A percentile compares a stretch with the other conserved stretches of the same genome.
These are phyloP conservation scores for Tigriopus japonicus DNA, from an alignment of 1,140 invertebrate species.

Conservation along the genomic window DNA sequence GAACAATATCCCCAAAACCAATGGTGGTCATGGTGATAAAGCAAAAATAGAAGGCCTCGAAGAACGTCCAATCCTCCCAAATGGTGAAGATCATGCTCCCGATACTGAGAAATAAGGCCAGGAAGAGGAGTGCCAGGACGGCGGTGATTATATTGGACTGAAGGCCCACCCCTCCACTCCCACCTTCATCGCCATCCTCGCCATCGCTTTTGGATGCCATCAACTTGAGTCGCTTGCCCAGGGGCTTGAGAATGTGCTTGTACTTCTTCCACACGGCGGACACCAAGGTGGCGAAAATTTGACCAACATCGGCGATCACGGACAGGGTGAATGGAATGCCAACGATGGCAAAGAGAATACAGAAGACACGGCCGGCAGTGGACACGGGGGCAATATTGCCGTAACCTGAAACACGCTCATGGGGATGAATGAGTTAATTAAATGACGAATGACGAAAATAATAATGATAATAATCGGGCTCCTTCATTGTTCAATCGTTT, in stretches of 20 bases:
- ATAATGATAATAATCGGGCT: background rate
- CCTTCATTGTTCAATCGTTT: too few species aligned
- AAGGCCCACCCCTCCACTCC: background rate
- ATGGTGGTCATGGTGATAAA: slow-evolving; percentile 90
- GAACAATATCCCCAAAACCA: slow-evolving; percentile 76
- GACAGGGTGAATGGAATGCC: slow-evolving; percentile 81
- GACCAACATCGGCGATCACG: slow-evolving; percentile 77
- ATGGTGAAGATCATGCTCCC: slow-evolving; percentile 7
- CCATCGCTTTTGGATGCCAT: background rate
- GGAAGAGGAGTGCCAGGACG: background rate
- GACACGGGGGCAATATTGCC: slow-evolving; percentile 85
- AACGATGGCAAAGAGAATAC: slow-evolving; percentile 76
- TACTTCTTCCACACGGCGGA: slow-evolving; percentile 18
- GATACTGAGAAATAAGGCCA: slow-evolving; percentile 4
- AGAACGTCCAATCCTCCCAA: slow-evolving; percentile 64
- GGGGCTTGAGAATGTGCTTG: slow-evolving; percentile 11
- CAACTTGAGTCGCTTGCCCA: slow-evolving; percentile 13
- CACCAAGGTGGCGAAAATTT: slow-evolving; percentile 59
- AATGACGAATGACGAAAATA: background rate
- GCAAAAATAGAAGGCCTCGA: slow-evolving; percentile 82
- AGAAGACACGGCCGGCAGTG: slow-evolving; percentile 59
- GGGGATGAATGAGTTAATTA: background rate
- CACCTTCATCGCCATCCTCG: slow-evolving; percentile 3
- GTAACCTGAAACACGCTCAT: slow-evolving; percentile 47
- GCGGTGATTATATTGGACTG: slow-evolving; percentile 1